These are phyloP conservation scores for Apaloderma vittatum DNA, from an alignment of 2,113 vertebrate genomes.

Conservation along the genomic window DNA sequence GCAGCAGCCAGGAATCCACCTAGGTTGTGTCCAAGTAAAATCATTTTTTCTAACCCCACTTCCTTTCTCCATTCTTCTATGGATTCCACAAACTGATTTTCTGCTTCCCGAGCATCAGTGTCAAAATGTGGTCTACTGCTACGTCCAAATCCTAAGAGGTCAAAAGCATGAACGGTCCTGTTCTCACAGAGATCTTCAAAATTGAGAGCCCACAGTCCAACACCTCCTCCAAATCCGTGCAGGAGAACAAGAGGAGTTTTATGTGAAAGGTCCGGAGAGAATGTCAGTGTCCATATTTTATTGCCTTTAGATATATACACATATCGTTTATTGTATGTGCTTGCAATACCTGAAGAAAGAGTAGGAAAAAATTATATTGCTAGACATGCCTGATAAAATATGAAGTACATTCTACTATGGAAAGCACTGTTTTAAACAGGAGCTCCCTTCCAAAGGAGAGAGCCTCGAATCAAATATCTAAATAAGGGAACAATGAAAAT, in stretches of 20 bases:
- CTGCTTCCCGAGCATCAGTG: constrained; percentile 84
- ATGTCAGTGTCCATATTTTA: constrained; percentile 90
- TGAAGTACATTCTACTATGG: background rate
- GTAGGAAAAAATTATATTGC: background rate
- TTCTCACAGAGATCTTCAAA: constrained; percentile 88
- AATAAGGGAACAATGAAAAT: background rate
- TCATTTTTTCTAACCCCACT: constrained; percentile 87
- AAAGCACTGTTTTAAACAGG: background rate
- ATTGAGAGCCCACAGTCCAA: constrained; percentile 95
- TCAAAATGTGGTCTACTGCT: constrained; percentile 91
- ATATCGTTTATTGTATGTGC: constrained; percentile 83
- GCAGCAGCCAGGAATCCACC: constrained; percentile 93
- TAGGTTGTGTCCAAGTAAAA: constrained; percentile 94
- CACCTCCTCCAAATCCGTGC: constrained; percentile 93
- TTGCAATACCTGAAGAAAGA: constrained; percentile 82
- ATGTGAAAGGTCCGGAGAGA: constrained; percentile 71
- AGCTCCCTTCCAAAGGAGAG: background rate
- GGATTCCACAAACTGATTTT: constrained; percentile 94
- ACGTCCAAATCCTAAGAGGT: constrained; percentile 94
- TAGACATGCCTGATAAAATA: background rate
- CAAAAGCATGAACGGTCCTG: constrained; percentile 89
- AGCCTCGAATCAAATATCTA: background rate
- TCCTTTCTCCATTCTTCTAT: constrained; percentile 92
- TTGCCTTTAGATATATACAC: constrained; percentile 85
- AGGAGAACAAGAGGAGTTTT: constrained; percentile 92